Percentiles rank a stretch among this genome's conserved stretches.
These are phyloP conservation scores for Thymallus thymallus DNA, from an alignment of 2,113 vertebrate species.

Conservation along the genomic window DNA sequence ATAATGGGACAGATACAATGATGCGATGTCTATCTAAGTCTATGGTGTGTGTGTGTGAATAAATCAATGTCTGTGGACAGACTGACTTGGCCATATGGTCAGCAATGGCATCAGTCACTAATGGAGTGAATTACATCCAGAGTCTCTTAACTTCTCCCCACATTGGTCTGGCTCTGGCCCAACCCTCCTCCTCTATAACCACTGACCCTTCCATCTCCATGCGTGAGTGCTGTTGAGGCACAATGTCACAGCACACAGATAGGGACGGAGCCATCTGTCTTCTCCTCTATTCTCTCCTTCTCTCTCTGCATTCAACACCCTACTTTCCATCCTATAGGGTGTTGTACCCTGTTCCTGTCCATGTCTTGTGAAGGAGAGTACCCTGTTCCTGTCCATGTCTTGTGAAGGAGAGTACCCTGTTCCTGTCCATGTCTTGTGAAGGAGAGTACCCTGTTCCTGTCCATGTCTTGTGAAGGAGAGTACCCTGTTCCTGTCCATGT, in stretches of 20 bases:
- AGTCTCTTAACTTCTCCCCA: slow-evolving; percentile 46
- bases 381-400: too few species aligned
- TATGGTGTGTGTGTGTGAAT: not conserved
- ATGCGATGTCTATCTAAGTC: too few species aligned
- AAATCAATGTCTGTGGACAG: slow-evolving; percentile 17
- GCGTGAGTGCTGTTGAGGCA: slow-evolving; percentile 28
- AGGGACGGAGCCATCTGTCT: slow-evolving; percentile 19
- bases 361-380: not conserved
- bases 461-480: too few species aligned
- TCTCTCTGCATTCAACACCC: slow-evolving; percentile 6
- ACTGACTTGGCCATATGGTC: slow-evolving; percentile 41
- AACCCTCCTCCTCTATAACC: slow-evolving; percentile 29
- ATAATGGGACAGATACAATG: too few species aligned
- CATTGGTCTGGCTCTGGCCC: slow-evolving; percentile 26
- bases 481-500: not conserved
- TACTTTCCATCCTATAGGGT: slow-evolving; percentile 1
- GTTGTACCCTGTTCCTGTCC: not conserved
- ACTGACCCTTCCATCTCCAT: slow-evolving; percentile 10
- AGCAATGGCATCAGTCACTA: slow-evolving; percentile 57
- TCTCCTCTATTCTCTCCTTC: not conserved
- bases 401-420: too few species aligned
- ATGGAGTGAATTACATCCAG: slow-evolving; percentile 47
- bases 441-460: too few species aligned
- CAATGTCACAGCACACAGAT: slow-evolving; percentile 33
- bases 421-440: too few species aligned